phyloP scores from a whole-genome alignment of 2,113 vertebrate species.

The Desmodus rotundus region DNA sequence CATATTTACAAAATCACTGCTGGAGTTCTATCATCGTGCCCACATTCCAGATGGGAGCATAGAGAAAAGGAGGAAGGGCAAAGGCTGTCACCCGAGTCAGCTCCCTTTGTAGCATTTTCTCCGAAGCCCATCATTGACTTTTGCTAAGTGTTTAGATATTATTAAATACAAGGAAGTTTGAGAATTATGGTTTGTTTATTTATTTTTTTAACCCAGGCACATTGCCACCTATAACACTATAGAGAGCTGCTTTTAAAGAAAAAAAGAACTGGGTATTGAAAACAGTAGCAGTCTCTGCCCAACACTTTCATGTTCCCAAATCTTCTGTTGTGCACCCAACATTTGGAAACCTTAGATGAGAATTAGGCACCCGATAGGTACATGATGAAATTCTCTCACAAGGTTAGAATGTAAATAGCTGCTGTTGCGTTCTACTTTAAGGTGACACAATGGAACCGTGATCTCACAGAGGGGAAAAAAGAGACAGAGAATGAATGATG shows the following conservation, averaged over 20 bases:
- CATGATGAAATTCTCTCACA: background rate
- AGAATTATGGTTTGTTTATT: background rate
- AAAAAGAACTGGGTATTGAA: background rate
- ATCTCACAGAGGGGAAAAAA: background rate
- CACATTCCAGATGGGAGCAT: background rate
- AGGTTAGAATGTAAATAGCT: background rate
- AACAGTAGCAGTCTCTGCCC: background rate
- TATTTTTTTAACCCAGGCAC: background rate
- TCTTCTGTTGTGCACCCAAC: background rate
- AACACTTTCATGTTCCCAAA: background rate
- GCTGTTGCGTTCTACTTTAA: background rate
- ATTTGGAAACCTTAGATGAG: conserved; percentile 8
- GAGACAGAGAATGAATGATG: background rate
- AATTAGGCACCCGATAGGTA: background rate
- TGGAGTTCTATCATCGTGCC: background rate
- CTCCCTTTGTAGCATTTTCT: background rate
- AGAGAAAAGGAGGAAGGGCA: background rate
- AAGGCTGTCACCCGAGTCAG: background rate
- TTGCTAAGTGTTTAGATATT: background rate
- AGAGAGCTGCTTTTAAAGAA: background rate
- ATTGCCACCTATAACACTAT: background rate
- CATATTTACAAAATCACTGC: background rate
- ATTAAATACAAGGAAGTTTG: background rate
- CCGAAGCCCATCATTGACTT: background rate
- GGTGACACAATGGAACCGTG: background rate